Evolutionary conservation across 2,113 vertebrate species (phyloP), one percentile per base, ranked within the genome.

Genomic region (Benitochromis conjunctus): DNA sequence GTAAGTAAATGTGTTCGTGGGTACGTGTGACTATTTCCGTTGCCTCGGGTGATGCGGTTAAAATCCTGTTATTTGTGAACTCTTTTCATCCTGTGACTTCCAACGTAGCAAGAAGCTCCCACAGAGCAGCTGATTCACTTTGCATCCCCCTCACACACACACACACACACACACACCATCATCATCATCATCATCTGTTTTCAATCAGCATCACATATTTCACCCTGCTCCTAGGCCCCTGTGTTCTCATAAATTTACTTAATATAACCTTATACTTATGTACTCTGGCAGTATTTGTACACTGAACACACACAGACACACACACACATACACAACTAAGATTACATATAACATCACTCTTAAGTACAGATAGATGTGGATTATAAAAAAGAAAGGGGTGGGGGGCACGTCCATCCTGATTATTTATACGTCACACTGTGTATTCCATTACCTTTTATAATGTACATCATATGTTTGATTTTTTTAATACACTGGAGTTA

Each of bases 31-130:
- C 34, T 66, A 29, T 83, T 86, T 81, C 29, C 74, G 60, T 36
- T 77, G 82, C 84, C 78, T 81, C 26, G 1, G 80, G 82, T 89
- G 53, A 83, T 56, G 84, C n/a, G 11, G 21, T 60, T 66, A 29
- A 81, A 86, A 88, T 87, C 74, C 34, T 88, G 82, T 86, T 83
- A 86, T 84, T 85, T 80, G 62, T 85, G 51, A 91, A 51, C 79
- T 82, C 64, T 58, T 26, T 86, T 85, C 60, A 86, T 89, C 84
- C 77, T 84, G 56, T 89, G 82, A 85, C 82, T 91, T 89, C 83
- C 87, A 87, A 88, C 24, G 2, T n/a, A 56, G 88, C 79, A 46
- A 62, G 55, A 38, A 60, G 24, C 85, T 29, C 71, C 58, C 1
- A 21, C 86, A 55, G 74, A 82, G 53, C 41, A 31, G 79, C 80